phyloP scores from a whole-genome alignment of 2,888 invertebrate species.

The Phortica magna region DNA sequence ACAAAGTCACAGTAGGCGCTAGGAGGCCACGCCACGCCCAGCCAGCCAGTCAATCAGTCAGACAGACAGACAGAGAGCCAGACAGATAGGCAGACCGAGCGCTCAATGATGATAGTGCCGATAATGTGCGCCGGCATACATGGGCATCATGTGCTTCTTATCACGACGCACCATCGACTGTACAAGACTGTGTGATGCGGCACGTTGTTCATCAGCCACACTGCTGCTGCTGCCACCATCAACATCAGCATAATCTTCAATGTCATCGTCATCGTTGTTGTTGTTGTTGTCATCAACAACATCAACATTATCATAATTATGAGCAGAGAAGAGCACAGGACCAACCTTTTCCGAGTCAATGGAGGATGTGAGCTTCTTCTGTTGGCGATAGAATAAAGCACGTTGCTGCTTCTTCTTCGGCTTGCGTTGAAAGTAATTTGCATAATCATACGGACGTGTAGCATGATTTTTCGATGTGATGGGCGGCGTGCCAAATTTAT shows the following conservation, averaged over 20 bases:
- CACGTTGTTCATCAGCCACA: conserved; percentile 62
- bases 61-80: too few relatives aligned
- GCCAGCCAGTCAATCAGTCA: too few relatives aligned
- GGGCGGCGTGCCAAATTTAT: conserved; percentile 58
- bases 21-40: neutral
- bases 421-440: conserved; percentile 73
- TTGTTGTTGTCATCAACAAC: too few relatives aligned
- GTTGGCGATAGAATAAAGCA: conserved; percentile 40
- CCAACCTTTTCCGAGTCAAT: conserved; percentile 41
- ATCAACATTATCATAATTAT: too few relatives aligned
- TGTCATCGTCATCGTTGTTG: neutral
- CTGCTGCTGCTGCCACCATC: neutral
- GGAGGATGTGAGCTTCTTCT: conserved; percentile 25
- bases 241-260: conserved; percentile 44
- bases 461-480: conserved; percentile 45
- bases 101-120: conserved; percentile 6
- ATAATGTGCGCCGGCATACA: conserved; percentile 68
- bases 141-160: conserved; percentile 73
- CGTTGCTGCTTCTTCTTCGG: conserved; percentile 63
- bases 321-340: conserved; percentile 4
- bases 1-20: conserved; percentile 46
- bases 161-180: conserved; percentile 75
- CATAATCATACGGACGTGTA: conserved; percentile 65
- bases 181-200: conserved; percentile 73
- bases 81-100: neutral